Evolutionary conservation across 2,888 invertebrate genomes (phyloP), one percentile per base, ranked within the genome.

Genomic region (Yponomeuta malinellus): DNA sequence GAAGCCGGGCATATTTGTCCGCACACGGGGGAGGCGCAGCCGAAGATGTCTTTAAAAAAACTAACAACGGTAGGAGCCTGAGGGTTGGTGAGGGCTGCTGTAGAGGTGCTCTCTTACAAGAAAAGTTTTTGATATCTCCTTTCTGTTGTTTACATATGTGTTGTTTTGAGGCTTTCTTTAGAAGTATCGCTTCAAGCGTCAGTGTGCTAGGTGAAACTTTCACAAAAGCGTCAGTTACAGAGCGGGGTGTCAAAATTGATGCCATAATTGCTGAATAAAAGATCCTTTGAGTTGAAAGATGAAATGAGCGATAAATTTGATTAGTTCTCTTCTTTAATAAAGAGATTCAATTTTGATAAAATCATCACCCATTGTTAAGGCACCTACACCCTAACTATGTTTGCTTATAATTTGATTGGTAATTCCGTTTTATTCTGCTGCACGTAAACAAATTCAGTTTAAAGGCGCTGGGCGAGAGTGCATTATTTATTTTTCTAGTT

Each of bases 321-420:
- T 91, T 91, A 88, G 83, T 29, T 65, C 33, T 23, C 65, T 83
- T 76, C 80, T 81, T 80, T 78, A 78, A 90, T 89, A 89, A 90
- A 88, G 87, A 89, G 89, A 90, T 90, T 90, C 88, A 83, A 89
- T 90, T 91, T 88, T 85, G 88, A 90, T 90, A 90, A 89, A 59
- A 89, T 90, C 88, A 90, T 82, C 85, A 85, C 83, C 83, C 83
- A 88, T 88, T 89, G 88, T 88, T 83, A 59, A 59, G 15, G 52
- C 10, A 2, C 4, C 6, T 52, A 12, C 52, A 15, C 52, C 52
- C 52, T 59, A 15, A 12, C 15, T 59, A 15, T 33, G 3, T 59
- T 15, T 4, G 12, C 15, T 59, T 59, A 15, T 59, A 59, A 59
- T 59, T 59, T 59, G 52, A 59, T 59, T 59, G 52, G 52, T 12